Evolutionary conservation across 2,888 invertebrate genomes (phyloP), one percentile per base, ranked within the genome.

Genomic region (Hermaeophaga mercurialis): DNA sequence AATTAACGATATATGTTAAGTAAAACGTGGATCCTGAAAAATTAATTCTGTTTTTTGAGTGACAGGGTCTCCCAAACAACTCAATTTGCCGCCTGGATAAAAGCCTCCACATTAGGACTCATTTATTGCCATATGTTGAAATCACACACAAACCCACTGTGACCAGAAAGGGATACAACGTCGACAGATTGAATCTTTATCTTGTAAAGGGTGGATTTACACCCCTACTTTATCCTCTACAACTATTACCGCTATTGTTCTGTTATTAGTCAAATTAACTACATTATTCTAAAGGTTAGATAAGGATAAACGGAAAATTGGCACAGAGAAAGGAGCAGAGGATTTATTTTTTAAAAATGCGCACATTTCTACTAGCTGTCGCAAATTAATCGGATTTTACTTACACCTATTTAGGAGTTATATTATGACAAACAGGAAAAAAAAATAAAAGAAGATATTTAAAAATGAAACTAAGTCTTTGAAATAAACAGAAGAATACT

Each of bases 131-230:
- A 65, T 65, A 65, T 65, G 65, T 64, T 54, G 54, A 56, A 60
- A 63, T 62, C 64, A 56, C 63, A 65, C 66, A 63, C 55, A 28
- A 53, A 54, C 62, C 66, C 54, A 48, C 52, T 57, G 58, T 65
- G 66, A 66, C 68, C 66, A 60, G 58, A 67, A 61, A 58, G 63
- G 65, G 63, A 61, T 62, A 62, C 61, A 54, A 59, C 65, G 68
- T 69, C 68, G 70, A 73, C 70, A 70, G 71, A 73, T 73, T 71
- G 70, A 72, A 72, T 72, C 72, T 72, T 72, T 73, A 71, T 72
- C 70, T 70, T 70, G 67, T 69, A 67, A 68, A 67, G 71, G 73
- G 71, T 70, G 71, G 67, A 68, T 69, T 70, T 64, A 68, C 71
- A 63, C 69, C 69, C 70, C 68, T 68, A 63, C 62, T 58, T 54